phyloP scores from a whole-genome alignment of 2,888 invertebrate species.

The Ectemnius cavifrons region DNA sequence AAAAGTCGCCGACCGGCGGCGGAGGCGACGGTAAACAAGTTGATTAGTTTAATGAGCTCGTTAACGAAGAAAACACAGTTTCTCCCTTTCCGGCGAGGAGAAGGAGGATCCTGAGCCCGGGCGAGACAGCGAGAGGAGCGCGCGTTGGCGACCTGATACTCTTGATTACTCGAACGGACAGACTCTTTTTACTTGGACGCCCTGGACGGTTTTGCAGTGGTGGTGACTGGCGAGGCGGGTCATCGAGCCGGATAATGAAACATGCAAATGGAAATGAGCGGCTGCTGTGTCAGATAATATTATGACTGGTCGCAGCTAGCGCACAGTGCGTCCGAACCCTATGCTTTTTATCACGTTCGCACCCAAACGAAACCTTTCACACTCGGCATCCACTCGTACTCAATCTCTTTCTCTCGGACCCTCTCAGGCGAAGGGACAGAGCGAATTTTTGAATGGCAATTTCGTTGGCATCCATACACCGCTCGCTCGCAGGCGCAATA shows the following conservation, averaged over 20 bases:
- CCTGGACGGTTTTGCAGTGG: slow-evolving; percentile 52
- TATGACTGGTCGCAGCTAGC: slow-evolving; percentile 66
- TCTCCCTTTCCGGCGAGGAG: slow-evolving; percentile 8
- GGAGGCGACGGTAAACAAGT: slow-evolving; percentile 39
- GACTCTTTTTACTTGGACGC: slow-evolving; percentile 52
- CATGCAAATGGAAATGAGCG: slow-evolving; percentile 72
- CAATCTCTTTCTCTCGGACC: slow-evolving; percentile 27
- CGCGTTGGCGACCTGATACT: slow-evolving; percentile 44
- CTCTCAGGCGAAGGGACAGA: slow-evolving; percentile 9
- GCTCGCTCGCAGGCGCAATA: slow-evolving; percentile 21
- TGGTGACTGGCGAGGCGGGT: slow-evolving; percentile 45
- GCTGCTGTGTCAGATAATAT: slow-evolving; percentile 72
- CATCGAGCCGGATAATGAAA: slow-evolving; percentile 72
- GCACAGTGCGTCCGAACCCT: slow-evolving; percentile 39
- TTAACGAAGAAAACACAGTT: slow-evolving; percentile 50
- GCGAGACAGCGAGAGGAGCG: background rate
- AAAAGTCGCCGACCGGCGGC: slow-evolving; percentile 12
- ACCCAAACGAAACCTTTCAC: slow-evolving; percentile 48
- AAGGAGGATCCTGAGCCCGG: no score
- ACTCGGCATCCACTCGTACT: slow-evolving; percentile 33
- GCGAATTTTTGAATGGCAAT: slow-evolving; percentile 50
- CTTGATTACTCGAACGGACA: slow-evolving; percentile 53
- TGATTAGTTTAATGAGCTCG: slow-evolving; percentile 51
- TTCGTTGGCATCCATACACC: slow-evolving; percentile 51
- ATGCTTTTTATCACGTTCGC: slow-evolving; percentile 53